phyloP scores from a whole-genome alignment of 2,797 vertebrate species.

The Iguana delicatissima region DNA sequence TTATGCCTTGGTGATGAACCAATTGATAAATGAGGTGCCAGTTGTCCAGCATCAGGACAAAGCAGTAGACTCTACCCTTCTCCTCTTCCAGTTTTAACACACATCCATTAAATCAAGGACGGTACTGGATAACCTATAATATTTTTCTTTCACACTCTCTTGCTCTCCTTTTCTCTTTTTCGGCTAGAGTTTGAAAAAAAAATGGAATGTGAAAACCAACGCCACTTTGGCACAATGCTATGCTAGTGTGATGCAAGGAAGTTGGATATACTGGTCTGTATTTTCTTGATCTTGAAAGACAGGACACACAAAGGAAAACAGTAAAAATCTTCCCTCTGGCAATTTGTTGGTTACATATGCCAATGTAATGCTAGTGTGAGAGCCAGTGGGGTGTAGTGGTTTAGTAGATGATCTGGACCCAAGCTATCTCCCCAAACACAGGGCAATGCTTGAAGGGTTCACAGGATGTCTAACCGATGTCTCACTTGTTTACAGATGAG shows the following conservation, averaged over 20 bases:
- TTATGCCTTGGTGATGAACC: fast-evolving
- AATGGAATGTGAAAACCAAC: background rate
- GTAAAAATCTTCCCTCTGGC: background rate
- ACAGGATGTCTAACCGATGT: too few relatives aligned
- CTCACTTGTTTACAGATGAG: too few relatives aligned
- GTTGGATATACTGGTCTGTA: background rate
- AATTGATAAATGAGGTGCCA: background rate
- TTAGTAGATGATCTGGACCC: too few relatives aligned
- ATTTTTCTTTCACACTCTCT: background rate
- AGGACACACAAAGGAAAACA: background rate
- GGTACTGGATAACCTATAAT: background rate
- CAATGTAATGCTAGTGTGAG: too few relatives aligned
- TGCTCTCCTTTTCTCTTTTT: too few relatives aligned
- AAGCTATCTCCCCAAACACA: too few relatives aligned
- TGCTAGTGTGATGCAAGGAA: background rate
- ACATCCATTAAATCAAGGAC: background rate
- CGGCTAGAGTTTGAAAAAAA: too few relatives aligned
- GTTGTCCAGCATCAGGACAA: background rate
- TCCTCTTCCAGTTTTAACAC: background rate
- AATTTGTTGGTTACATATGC: too few relatives aligned
- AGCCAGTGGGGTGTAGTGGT: too few relatives aligned
- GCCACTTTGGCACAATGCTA: background rate
- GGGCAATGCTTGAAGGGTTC: too few relatives aligned
- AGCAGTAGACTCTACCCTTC: too few relatives aligned
- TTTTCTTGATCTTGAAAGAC: background rate